These are phyloP conservation scores for Apodemia arnacis DNA, from an alignment of 2,888 invertebrate genomes.

Conservation along the genomic window DNA sequence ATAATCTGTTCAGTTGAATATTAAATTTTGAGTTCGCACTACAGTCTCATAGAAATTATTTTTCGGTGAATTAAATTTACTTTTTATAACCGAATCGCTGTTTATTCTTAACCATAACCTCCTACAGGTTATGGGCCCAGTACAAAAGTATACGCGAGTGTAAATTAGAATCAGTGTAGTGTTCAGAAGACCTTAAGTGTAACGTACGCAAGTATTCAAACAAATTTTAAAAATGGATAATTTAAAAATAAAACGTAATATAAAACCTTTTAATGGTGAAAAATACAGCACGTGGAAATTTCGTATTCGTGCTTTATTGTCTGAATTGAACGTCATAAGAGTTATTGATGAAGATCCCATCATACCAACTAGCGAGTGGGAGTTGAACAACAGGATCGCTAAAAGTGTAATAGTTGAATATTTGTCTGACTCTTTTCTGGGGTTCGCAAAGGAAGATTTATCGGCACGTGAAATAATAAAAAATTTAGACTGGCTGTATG, in stretches of 20 bases:
- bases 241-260: not conserved
- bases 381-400: constrained; percentile 60
- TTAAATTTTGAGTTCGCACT: too few species aligned
- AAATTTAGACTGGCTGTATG: constrained; percentile 75
- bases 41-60: too few species aligned
- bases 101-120: too few species aligned
- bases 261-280: not conserved
- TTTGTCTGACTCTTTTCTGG: constrained; percentile 53
- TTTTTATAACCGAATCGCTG: too few species aligned
- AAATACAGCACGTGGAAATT: too few species aligned
- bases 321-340: constrained; percentile 82
- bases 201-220: not conserved
- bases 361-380: constrained; percentile 38
- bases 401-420: constrained; percentile 78
- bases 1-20: too few species aligned
- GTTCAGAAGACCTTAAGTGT: not conserved
- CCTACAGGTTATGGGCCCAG: not conserved
- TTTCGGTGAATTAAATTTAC: too few species aligned
- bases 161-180: not conserved
- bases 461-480: constrained; percentile 66
- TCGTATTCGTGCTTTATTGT: not conserved
- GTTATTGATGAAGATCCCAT: constrained; percentile 62
- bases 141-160: not conserved
- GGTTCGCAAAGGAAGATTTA: constrained; percentile 47
- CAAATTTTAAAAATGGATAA: not conserved